Base-by-base conservation (phyloP, 1,140 invertebrate species). In the Hycleus phaleratus region DNA sequence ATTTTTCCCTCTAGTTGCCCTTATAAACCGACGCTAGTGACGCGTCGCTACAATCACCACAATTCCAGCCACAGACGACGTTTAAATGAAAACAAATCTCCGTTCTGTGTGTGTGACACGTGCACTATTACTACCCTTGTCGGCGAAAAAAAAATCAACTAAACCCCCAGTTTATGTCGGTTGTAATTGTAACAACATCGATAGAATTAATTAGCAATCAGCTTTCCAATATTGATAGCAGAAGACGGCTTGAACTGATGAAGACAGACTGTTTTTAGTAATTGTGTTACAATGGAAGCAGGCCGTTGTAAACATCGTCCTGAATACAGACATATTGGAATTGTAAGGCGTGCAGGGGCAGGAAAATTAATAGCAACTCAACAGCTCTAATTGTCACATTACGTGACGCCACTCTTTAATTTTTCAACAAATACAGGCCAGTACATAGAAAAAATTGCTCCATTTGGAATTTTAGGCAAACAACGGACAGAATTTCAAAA, bases 351-450 rank as follows among this genome's bases (percentile, higher is more conserved):
- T 2, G 7, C 51, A 53, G 4, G 7, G 32, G 32, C 51, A 32
- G 50, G 50, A 43, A 53, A 53, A 53, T 53, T 56, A 57, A 57
- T 57, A 46, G 55, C 38, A 49, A 49, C 49, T 52, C 44, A 58
- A 49, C 49, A 45, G 49, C 49, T 52, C 44, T 58, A 52, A 58
- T 58, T 58, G 49, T 58, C 56, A 38, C 46, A 52, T 58, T 58
- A 52, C 49, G 49, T 46, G 44, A 51, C 51, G 49, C 10, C 56
- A 52, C 49, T 52, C 44, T 51, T 58, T 52, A 58, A 58, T 58
- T 58, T 58, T 58, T 58, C 32, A 32, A 32, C 32, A 32, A 7
- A 18, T 18, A 32, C 4, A 7, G 7, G 32, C 32, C 7, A 32
- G 32, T 4, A 32, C 7, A 32, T 5, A 32, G 7, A 32, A 32